Evolutionary conservation across 2,797 vertebrate species (phyloP).

Genomic region (Otolemur crassicaudatus): DNA sequence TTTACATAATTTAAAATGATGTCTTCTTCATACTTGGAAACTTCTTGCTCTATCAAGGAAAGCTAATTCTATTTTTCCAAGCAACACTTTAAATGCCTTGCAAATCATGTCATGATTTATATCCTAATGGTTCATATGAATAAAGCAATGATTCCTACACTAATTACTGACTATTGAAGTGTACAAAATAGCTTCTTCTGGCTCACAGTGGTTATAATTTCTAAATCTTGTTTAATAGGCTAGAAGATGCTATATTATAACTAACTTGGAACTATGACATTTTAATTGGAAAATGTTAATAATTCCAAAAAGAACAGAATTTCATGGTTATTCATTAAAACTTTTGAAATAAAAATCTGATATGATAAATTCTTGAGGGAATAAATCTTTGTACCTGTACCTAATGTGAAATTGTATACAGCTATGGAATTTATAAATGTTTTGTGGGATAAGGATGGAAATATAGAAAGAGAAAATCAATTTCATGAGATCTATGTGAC

Average conservation of each 20-base stretch:
- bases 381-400: not conserved
- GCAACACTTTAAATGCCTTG: constrained; percentile 50
- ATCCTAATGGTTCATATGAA: constrained; percentile 57
- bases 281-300: constrained; percentile 68
- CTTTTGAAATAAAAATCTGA: constrained; percentile 31
- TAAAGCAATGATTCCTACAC: constrained; percentile 63
- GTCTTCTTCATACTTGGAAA: constrained; percentile 42
- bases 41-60: constrained; percentile 51
- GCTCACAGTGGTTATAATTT: constrained; percentile 51
- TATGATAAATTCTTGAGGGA: not conserved
- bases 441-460: not conserved
- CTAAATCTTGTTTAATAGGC: constrained; percentile 59
- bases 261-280: constrained; percentile 38
- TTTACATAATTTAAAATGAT: constrained; percentile 66
- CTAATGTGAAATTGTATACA: not conserved
- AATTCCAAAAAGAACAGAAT: constrained; percentile 36
- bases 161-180: constrained; percentile 68
- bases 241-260: constrained; percentile 52
- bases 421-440: not conserved
- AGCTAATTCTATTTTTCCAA: constrained; percentile 67
- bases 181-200: constrained; percentile 60
- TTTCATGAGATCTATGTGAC: not conserved
- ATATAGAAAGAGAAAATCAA: not conserved
- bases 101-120: constrained; percentile 70
- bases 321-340: constrained; percentile 39